These are phyloP conservation scores for Drosophila limbata DNA, from an alignment of 2,888 invertebrate genomes.

Conservation along the genomic window DNA sequence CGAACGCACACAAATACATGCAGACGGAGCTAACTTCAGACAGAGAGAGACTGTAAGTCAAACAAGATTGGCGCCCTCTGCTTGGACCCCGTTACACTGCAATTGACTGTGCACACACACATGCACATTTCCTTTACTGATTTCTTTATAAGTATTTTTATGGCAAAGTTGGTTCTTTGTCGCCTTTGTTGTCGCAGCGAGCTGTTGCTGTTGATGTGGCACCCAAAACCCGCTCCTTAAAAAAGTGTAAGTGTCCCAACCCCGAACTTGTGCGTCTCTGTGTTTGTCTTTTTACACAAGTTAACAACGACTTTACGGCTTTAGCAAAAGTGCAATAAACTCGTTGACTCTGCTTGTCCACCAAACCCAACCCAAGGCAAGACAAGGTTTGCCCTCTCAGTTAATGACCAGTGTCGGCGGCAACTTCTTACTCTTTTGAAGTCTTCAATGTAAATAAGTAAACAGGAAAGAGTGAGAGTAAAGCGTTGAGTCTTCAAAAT, in stretches of 20 bases:
- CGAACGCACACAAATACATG: constrained; percentile 1
- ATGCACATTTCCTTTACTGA: constrained; percentile 45
- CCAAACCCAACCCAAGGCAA: constrained; percentile 19
- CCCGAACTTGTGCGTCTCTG: constrained; percentile 41
- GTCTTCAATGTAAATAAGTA: constrained; percentile 53
- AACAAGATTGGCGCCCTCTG: constrained; percentile 53
- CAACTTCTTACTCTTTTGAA: constrained; percentile 55
- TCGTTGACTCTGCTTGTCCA: constrained; percentile 53
- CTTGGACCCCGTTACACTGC: constrained; percentile 18
- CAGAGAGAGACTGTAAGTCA: constrained; percentile 61
- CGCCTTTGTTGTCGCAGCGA: constrained; percentile 52
- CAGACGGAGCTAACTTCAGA: constrained; percentile 40
- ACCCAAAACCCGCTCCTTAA: constrained; percentile 40
- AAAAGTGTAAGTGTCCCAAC: constrained; percentile 72
- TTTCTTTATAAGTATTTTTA: constrained; percentile 41
- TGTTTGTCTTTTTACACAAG: constrained; percentile 67
- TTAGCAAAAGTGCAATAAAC: constrained; percentile 75
- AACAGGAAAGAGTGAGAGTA: constrained; percentile 30
- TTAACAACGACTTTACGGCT: constrained; percentile 52
- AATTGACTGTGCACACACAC: constrained; percentile 30
- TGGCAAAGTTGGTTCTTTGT: constrained; percentile 73
- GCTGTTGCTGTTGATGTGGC: constrained; percentile 21
- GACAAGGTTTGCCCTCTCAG: constrained; percentile 24
- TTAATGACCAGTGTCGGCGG: constrained; percentile 65
- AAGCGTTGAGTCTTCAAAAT: constrained; percentile 39